phyloP scores from a whole-genome alignment of 1,140 invertebrate genomes.

The Bombus breviceps region DNA sequence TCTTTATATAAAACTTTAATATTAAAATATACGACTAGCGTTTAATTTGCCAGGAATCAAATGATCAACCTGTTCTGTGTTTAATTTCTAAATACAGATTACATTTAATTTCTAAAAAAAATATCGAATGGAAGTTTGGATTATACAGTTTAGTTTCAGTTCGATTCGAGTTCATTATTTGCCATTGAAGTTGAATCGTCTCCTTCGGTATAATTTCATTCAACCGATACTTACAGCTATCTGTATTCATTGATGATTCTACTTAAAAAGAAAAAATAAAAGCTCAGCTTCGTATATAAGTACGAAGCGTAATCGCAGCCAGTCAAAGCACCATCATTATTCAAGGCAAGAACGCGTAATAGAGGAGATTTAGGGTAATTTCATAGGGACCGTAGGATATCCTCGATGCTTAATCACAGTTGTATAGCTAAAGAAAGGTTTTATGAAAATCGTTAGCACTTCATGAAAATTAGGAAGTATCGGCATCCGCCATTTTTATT shows the following conservation, averaged over 20 bases:
- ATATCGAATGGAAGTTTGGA: not conserved
- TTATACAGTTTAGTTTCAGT: not conserved
- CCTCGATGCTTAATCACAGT: not conserved
- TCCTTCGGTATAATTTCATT: not conserved
- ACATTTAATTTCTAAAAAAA: not conserved
- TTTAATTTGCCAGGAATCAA: too few relatives aligned
- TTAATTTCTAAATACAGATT: too few relatives aligned
- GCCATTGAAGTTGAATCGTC: not conserved
- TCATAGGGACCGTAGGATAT: not conserved
- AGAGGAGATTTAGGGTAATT: not conserved
- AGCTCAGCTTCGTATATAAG: not conserved
- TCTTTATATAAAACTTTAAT: too few relatives aligned
- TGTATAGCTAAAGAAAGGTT: not conserved
- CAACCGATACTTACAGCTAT: too few relatives aligned
- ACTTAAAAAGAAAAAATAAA: not conserved
- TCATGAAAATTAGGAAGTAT: constrained; percentile 29
- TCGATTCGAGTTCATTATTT: not conserved
- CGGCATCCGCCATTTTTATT: not conserved
- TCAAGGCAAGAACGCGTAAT: not conserved
- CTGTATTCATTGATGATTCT: not conserved
- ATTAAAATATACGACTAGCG: too few relatives aligned
- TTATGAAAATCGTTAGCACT: constrained; percentile 21
- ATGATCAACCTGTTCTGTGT: too few relatives aligned
- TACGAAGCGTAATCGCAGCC: not conserved
- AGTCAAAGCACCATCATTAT: not conserved